phyloP scores from a whole-genome alignment of 2,797 vertebrate genomes.

The Heteromormyrus szaboi region DNA sequence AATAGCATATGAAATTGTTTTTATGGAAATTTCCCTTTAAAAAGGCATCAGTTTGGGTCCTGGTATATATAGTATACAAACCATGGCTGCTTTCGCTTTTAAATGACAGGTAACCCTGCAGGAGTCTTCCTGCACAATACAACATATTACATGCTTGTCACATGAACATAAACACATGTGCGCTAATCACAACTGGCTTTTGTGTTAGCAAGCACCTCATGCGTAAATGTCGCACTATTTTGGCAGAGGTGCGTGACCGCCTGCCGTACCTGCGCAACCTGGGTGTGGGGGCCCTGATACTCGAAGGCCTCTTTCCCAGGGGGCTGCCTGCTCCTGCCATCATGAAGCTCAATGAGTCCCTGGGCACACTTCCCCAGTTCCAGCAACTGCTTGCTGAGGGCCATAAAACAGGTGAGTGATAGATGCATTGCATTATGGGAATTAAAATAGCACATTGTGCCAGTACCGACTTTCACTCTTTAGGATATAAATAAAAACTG shows the following conservation, averaged over 20 bases:
- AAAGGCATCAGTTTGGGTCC: not conserved
- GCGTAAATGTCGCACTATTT: slow-evolving; percentile 6
- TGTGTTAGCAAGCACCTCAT: not conserved
- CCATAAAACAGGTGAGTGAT: slow-evolving; percentile 46
- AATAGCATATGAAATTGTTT: too few species aligned
- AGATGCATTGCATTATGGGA: not conserved
- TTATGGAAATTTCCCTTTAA: too few species aligned
- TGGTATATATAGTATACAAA: not conserved
- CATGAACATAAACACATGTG: not conserved
- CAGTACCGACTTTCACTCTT: not conserved
- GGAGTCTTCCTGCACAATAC: not conserved
- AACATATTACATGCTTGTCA: not conserved
- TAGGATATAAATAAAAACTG: not conserved
- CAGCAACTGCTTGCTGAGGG: slow-evolving; percentile 54
- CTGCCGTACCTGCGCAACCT: slow-evolving; percentile 56
- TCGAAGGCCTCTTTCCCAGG: slow-evolving; percentile 52
- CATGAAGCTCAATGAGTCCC: slow-evolving; percentile 24
- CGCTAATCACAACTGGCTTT: not conserved
- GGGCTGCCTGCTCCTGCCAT: slow-evolving; percentile 36
- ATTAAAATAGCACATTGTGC: not conserved
- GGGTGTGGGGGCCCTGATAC: slow-evolving; percentile 55
- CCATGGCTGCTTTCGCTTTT: not conserved
- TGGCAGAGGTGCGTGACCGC: slow-evolving; percentile 48
- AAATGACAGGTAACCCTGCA: not conserved
- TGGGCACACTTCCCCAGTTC: slow-evolving; percentile 44